Evolutionary conservation across 1,140 invertebrate genomes (phyloP).

Genomic region (Drosophila suzukii): DNA sequence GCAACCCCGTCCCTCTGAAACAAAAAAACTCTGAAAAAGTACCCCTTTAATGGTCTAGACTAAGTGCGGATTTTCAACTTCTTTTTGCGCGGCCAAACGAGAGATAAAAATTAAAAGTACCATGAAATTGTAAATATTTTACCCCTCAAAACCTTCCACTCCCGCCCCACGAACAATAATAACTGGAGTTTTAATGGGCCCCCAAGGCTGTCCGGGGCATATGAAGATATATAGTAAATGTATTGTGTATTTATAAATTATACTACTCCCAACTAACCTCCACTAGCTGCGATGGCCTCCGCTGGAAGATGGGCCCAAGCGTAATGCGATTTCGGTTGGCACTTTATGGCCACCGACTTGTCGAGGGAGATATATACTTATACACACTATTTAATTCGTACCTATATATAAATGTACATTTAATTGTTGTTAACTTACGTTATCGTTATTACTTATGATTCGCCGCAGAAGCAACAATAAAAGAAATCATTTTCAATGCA

Average conservation of each 20-base stretch:
- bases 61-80: conserved; percentile 39
- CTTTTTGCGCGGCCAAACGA: conserved; percentile 30
- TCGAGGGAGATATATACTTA: conserved; percentile 35
- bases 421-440: conserved; percentile 78
- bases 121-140: conserved; percentile 74
- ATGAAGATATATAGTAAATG: conserved; percentile 46
- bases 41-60: conserved; percentile 28
- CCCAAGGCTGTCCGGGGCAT: conserved; percentile 58
- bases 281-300: conserved; percentile 39
- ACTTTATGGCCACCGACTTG: conserved; percentile 15
- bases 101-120: conserved; percentile 39
- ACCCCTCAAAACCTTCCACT: conserved; percentile 17
- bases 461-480: conserved; percentile 68
- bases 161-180: conserved; percentile 55
- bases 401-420: conserved; percentile 66
- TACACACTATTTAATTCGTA: conserved; percentile 36
- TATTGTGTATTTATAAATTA: conserved; percentile 45
- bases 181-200: conserved; percentile 74
- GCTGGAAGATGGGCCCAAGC: conserved; percentile 45
- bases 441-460: conserved; percentile 76
- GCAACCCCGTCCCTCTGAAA: conserved; percentile 41
- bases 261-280: conserved; percentile 48
- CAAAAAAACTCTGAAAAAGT: conserved; percentile 13
- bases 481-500: conserved; percentile 76
- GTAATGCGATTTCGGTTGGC: conserved; percentile 27